phyloP scores from a whole-genome alignment of 1,140 invertebrate genomes.

The Drosophila carrolli region DNA sequence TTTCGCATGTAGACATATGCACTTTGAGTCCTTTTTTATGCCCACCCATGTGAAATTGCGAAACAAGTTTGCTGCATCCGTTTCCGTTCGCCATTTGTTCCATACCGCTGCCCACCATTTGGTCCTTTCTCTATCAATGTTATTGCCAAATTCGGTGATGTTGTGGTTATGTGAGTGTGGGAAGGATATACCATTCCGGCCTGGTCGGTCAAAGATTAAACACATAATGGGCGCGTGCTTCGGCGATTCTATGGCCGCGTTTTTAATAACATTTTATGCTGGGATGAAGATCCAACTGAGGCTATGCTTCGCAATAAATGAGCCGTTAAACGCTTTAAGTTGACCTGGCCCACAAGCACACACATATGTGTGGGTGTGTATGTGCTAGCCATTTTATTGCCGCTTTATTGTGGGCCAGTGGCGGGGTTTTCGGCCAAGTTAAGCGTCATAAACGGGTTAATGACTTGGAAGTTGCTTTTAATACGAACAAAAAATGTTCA shows the following conservation, averaged over 20 bases:
- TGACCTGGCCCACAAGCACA: constrained; percentile 14
- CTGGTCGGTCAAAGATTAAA: constrained; percentile 68
- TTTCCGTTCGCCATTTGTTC: constrained; percentile 27
- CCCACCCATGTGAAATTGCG: constrained; percentile 29
- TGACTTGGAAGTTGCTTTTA: constrained; percentile 81
- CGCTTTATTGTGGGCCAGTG: constrained; percentile 74
- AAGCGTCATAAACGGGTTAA: constrained; percentile 81
- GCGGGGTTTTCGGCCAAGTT: constrained; percentile 64
- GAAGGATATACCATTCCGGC: constrained; percentile 9
- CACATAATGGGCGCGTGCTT: constrained; percentile 61
- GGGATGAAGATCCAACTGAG: constrained; percentile 14
- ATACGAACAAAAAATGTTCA: constrained; percentile 62
- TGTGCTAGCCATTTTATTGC: constrained; percentile 70
- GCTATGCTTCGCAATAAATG: constrained; percentile 66
- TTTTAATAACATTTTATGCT: constrained; percentile 78
- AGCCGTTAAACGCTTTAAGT: constrained; percentile 80
- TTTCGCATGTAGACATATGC: constrained; percentile 6
- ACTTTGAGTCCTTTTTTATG: constrained; percentile 14
- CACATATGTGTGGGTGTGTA: constrained; percentile 21
- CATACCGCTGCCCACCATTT: constrained; percentile 8
- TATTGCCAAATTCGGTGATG: constrained; percentile 46
- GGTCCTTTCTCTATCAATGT: constrained; percentile 18
- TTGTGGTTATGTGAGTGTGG: constrained; percentile 16
- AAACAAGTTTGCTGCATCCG: constrained; percentile 44
- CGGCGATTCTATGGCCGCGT: constrained; percentile 28